Base-by-base conservation (phyloP, 1,140 invertebrate genomes). In the Pogonomyrmex barbatus region DNA sequence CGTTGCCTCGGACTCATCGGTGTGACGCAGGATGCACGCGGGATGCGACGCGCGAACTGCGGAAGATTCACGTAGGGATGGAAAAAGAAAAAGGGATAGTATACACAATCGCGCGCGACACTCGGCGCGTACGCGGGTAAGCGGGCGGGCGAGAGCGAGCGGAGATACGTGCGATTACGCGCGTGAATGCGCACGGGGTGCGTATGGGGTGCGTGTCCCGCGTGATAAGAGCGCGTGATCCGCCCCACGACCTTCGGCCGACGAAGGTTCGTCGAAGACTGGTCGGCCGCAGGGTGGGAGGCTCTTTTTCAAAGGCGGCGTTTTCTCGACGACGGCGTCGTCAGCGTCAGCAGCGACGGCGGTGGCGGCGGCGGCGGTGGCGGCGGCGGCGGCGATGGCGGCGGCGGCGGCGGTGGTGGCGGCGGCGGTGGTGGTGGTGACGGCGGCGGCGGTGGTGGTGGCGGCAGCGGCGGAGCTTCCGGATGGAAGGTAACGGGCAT, bases 201-300 rank as follows among this genome's bases (percentile, higher is more conserved):
- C 33, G 60, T 17, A 10, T 10, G 17, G 45, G 39, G 67, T 58
- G 79, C 85, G 89, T 84, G 79, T 84, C 52, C 50, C 47, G 85
- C 33, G 62, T 30, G n/a, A 81, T 83, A 73, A 12, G 42, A 30
- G 67, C 33, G 68, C 33, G 42, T 12, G 42, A 62, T 42, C 10
- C 63, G 47, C 14, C 36, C 47, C 58, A 77, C 82, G 77, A 86
- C 89, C 89, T 68, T 78, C 65, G 71, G 36, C 50, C 89, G 65
- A 67, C 89, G 89, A 75, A 87, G 73, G 87, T 77, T 87, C 87
- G 87, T 90, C 89, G 89, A 90, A 90, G 87, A 90, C 89, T 90
- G 89, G 39, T 50, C 63, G 54, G 30, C 14, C 42, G 68, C 33
- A 88, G 84, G 79, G 87, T 79, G 86, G 89, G 86, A 78, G 87